Conservation (phyloP, 1,140 invertebrate genomes). For the Chionoecetes opilio region DNA sequence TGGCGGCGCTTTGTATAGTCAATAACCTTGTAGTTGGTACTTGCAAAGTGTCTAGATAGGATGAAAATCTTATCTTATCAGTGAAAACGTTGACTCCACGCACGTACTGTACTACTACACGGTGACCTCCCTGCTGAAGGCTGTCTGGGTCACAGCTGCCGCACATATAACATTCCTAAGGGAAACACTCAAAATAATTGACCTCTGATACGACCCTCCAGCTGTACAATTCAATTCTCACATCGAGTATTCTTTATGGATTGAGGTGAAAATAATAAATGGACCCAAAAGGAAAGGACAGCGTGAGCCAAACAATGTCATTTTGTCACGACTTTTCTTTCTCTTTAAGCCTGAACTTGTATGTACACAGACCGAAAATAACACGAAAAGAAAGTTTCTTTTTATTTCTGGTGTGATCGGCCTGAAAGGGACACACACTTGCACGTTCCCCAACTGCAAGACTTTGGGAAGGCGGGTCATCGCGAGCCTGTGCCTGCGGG, state of each 20-base stretch:
- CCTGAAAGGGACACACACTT: background rate
- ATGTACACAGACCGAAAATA: background rate
- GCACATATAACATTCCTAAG: background rate
- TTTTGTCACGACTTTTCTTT: background rate
- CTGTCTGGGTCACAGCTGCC: background rate
- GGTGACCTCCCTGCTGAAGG: background rate
- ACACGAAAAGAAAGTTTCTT: background rate
- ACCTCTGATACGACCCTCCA: background rate
- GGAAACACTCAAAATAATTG: background rate
- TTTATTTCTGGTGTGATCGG: background rate
- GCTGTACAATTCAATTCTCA: background rate
- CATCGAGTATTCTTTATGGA: background rate
- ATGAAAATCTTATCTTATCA: no score
- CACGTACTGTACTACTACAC: no score
- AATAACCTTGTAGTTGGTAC: no score
- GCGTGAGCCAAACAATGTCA: background rate
- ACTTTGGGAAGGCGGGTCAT: background rate
- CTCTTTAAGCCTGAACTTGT: background rate
- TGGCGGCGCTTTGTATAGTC: no score
- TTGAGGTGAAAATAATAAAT: background rate
- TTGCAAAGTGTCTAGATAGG: no score
- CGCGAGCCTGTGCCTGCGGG: background rate
- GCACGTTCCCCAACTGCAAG: slow-evolving; percentile 1
- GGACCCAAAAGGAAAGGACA: background rate
- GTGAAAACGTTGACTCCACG: no score